Conservation (phyloP, 2,113 vertebrate species). For the Zosterops lateralis region DNA sequence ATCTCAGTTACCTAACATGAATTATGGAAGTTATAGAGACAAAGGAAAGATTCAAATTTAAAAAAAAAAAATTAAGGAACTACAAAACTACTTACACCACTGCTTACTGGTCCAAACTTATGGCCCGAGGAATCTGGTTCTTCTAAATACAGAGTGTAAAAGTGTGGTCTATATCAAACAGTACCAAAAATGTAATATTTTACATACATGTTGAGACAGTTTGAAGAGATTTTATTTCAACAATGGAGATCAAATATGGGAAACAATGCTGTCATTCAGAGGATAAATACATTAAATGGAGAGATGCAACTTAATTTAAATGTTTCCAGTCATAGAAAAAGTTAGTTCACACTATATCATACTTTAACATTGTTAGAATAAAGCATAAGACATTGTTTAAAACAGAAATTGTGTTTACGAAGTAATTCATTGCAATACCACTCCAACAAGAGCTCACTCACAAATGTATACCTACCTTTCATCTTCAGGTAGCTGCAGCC, state of each 20-base stretch:
- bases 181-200: slow-evolving; percentile 84
- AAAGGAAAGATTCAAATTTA: neutral
- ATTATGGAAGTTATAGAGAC: neutral
- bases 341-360: neutral
- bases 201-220: slow-evolving; percentile 73
- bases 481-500: slow-evolving; percentile 73
- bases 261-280: neutral
- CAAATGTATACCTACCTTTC: slow-evolving; percentile 61
- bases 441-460: neutral
- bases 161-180: slow-evolving; percentile 92
- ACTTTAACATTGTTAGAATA: neutral
- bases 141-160: slow-evolving; percentile 96
- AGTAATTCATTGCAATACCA: neutral
- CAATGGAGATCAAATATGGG: slow-evolving; percentile 34
- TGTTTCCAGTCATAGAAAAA: neutral
- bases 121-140: slow-evolving; percentile 93
- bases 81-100: slow-evolving; percentile 75
- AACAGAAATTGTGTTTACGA: neutral
- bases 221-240: slow-evolving; percentile 68
- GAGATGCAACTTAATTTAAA: neutral
- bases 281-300: neutral
- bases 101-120: slow-evolving; percentile 83
- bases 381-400: neutral
- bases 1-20: neutral
- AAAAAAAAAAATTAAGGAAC: neutral